phyloP scores from a whole-genome alignment of 2,888 invertebrate genomes.

The Choreutis nemorana region DNA sequence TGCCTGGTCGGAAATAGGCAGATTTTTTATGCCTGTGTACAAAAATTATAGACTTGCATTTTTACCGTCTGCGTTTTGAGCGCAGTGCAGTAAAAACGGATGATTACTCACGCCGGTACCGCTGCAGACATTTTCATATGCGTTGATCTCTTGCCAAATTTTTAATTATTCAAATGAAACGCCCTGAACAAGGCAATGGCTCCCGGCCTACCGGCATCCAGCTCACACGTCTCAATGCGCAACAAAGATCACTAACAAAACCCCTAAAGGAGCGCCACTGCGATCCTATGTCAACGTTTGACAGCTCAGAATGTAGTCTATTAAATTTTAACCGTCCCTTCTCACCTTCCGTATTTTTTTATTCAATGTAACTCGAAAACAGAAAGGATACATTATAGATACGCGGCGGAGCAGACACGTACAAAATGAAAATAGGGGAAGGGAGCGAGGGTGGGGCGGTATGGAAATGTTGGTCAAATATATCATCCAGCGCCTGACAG shows the following conservation, averaged over 20 bases:
- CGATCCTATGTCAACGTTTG: constrained; percentile 29
- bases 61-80: no score
- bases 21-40: constrained; percentile 9
- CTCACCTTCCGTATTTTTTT: constrained; percentile 47
- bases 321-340: constrained; percentile 47
- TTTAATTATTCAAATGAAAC: constrained; percentile 35
- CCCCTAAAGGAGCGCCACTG: constrained; percentile 15
- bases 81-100: constrained; percentile 35
- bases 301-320: constrained; percentile 40
- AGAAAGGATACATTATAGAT: constrained; percentile 60
- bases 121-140: constrained; percentile 22
- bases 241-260: constrained; percentile 9
- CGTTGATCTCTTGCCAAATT: constrained; percentile 26
- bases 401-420: constrained; percentile 59
- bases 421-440: constrained; percentile 64
- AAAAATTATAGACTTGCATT: no score
- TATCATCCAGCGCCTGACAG: constrained; percentile 88
- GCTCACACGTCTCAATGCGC: constrained; percentile 14
- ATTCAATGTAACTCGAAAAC: constrained; percentile 56
- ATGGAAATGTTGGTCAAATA: constrained; percentile 91
- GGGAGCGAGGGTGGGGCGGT: constrained; percentile 40
- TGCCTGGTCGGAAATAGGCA: constrained; percentile 9
- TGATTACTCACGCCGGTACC: constrained; percentile 18
- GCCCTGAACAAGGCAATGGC: constrained; percentile 15
- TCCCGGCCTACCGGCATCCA: constrained; percentile 9